Percentiles rank a stretch among this genome's conserved stretches.
phyloP scores from a whole-genome alignment of 2,888 invertebrate genomes.

The Chalcosyrphus nemorum region DNA sequence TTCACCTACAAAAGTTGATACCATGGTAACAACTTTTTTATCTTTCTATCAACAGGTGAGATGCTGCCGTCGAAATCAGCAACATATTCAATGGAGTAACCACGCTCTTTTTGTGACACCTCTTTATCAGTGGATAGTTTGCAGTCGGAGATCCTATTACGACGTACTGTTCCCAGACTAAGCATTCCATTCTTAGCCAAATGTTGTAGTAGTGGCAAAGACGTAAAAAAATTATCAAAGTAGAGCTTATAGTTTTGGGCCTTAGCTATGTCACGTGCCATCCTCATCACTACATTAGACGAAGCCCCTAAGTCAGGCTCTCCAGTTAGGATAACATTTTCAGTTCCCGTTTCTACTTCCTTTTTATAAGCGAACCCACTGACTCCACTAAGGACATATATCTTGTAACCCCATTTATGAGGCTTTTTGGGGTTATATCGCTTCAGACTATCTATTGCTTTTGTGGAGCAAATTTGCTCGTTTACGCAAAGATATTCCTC shows the following conservation, averaged over 20 bases:
- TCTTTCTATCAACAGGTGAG: no score
- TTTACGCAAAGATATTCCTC: not conserved
- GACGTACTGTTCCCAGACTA: not conserved
- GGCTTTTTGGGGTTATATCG: conserved; percentile 74
- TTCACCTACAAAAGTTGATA: no score
- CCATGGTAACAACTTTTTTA: no score
- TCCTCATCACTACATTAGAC: not conserved
- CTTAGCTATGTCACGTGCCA: no score
- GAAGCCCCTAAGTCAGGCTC: not conserved
- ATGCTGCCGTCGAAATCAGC: no score
- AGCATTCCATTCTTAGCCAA: not conserved
- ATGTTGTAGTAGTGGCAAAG: not conserved
- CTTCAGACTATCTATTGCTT: not conserved
- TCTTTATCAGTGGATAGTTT: no score
- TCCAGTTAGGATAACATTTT: not conserved
- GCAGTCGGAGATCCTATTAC: not conserved
- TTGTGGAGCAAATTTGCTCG: conserved; percentile 20
- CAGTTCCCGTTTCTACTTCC: conserved; percentile 38
- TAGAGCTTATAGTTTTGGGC: not conserved
- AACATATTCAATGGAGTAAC: not conserved
- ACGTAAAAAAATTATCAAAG: conserved; percentile 12
- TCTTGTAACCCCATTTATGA: conserved; percentile 65
- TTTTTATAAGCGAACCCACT: conserved; percentile 66
- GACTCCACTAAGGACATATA: conserved; percentile 73
- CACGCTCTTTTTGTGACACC: not conserved